These are phyloP conservation scores for Drosophila hamatofila DNA, from an alignment of 2,888 invertebrate species.

Conservation along the genomic window DNA sequence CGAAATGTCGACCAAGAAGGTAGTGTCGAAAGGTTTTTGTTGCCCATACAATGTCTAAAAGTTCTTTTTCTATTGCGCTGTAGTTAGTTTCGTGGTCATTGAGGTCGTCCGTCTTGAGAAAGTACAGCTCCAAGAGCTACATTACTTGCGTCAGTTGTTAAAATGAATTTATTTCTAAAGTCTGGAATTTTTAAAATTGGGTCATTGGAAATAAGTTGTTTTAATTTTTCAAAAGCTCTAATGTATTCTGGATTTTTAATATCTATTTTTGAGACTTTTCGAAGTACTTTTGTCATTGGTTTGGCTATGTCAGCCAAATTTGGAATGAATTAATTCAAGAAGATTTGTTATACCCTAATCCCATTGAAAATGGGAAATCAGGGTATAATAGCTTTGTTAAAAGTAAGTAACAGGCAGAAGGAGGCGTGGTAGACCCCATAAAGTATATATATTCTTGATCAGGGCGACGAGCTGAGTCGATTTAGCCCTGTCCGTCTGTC, in stretches of 20 bases:
- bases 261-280: not conserved
- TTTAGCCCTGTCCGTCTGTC: too few relatives aligned
- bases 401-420: too few relatives aligned
- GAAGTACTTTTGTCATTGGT: not conserved
- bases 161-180: not conserved
- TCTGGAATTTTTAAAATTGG: not conserved
- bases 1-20: not conserved
- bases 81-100: not conserved
- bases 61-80: not conserved
- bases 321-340: too few relatives aligned
- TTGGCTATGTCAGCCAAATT: slow-evolving; percentile 2
- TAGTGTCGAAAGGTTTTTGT: not conserved
- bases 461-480: too few relatives aligned
- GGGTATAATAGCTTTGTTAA: too few relatives aligned
- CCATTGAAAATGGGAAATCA: too few relatives aligned
- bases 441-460: too few relatives aligned
- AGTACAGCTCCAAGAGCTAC: not conserved
- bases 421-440: too few relatives aligned
- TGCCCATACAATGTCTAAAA: not conserved
- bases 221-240: not conserved
- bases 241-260: slow-evolving; percentile 1
- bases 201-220: not conserved
- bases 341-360: too few relatives aligned
- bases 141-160: not conserved
- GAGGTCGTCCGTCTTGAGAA: not conserved